These are phyloP conservation scores for Oryzias javanicus DNA, from an alignment of 2,113 vertebrate genomes.

Conservation along the genomic window DNA sequence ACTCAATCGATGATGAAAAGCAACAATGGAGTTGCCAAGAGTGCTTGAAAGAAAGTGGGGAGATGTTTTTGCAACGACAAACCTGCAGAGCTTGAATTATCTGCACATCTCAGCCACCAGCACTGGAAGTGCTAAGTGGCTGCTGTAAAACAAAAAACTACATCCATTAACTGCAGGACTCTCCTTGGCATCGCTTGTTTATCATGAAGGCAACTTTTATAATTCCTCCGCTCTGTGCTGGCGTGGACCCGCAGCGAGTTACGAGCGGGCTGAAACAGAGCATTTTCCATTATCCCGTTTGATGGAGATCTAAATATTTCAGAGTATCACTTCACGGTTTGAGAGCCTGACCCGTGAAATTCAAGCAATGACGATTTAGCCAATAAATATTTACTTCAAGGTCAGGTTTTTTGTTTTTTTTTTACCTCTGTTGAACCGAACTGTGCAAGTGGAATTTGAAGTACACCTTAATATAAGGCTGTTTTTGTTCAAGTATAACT, in stretches of 20 bases:
- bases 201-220: slow-evolving; percentile 54
- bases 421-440: neutral
- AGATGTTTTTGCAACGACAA: slow-evolving; percentile 4
- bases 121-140: slow-evolving; percentile 14
- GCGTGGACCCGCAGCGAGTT: slow-evolving; percentile 24
- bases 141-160: slow-evolving; percentile 15
- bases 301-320: neutral
- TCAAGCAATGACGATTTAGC: neutral
- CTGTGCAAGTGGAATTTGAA: no score
- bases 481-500: neutral
- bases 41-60: neutral
- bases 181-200: slow-evolving; percentile 26
- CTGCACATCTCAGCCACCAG: slow-evolving; percentile 24
- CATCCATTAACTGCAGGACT: slow-evolving; percentile 23
- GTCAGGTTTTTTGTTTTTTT: neutral
- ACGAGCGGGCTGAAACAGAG: slow-evolving; percentile 5
- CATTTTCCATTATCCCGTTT: neutral
- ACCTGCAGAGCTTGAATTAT: slow-evolving; percentile 21
- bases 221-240: slow-evolving; percentile 27
- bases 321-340: no score
- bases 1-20: slow-evolving; percentile 18
- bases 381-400: neutral
- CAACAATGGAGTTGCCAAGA: slow-evolving; percentile 4
- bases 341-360: neutral
- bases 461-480: no score